Evolutionary conservation across 1,140 invertebrate genomes (phyloP), one percentile per base, ranked within the genome.

Genomic region (Helicoverpa armigera): DNA sequence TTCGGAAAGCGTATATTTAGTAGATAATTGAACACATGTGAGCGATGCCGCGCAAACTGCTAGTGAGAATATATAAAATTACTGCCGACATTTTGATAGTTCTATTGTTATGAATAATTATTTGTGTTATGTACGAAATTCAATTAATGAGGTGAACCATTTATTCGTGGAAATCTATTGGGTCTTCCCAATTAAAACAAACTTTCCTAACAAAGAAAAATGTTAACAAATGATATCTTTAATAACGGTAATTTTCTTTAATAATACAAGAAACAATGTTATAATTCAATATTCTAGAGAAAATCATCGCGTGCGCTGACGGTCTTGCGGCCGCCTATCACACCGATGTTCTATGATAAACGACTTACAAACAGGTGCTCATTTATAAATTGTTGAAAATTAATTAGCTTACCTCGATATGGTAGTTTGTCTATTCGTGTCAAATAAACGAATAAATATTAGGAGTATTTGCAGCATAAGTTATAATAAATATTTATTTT

Each of bases 241-340:
- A 12, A 35, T 35, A 61, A 1, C 18, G 11, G 2, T 65, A 16
- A 51, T 69, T 69, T 51, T 16, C n/a, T 50, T 2, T 69, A 51
- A 69, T 51, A 31, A 31, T 72, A 50, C 11, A 9, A 72, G 13
- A 51, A 54, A 72, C 29, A 72, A 53, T 53, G 18, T 23, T 51
- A 31, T 10, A 10, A 54, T 72, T 31, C 1, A 54, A 54, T 29
- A 54, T 29, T 16, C n/a, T 18, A 72, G 69, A 72, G 69, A 72
- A 72, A 53, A 72, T 54, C 50, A 72, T 72, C 69, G 69, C 69
- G 69, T 72, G 69, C 3, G 18, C 51, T 23, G 48, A 31, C 23
- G 50, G 18, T 31, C 18, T 53, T 35, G 43, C 11, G 63, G 35
- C 63, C 12, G 31, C n/a, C 31, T 43, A 48, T 65, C 63, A 43